These are phyloP conservation scores for Mormyrus proboscirostris DNA, from an alignment of 2,797 vertebrate genomes.

Conservation along the genomic window DNA sequence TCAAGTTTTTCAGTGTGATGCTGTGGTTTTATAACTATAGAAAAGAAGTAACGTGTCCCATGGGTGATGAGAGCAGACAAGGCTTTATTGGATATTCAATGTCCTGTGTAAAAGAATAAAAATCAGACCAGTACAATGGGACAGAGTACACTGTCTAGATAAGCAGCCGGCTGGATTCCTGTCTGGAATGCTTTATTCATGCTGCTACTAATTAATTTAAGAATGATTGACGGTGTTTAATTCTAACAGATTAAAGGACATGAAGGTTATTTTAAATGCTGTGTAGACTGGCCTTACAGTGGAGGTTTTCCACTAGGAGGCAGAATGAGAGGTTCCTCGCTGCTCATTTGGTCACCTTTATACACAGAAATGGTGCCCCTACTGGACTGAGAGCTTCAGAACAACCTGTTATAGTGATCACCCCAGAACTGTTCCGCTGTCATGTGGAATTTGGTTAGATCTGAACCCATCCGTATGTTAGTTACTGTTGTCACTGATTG, in stretches of 20 bases:
- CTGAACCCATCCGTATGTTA: neutral
- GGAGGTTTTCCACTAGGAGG: conserved; percentile 43
- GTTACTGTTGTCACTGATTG: neutral
- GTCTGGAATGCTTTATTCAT: conserved; percentile 14
- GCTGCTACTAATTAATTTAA: conserved; percentile 26
- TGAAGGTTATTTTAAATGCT: conserved; percentile 16
- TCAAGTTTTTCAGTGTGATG: neutral
- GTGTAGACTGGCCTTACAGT: conserved; percentile 4
- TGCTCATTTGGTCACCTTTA: neutral
- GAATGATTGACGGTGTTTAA: conserved; percentile 24
- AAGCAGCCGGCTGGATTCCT: neutral
- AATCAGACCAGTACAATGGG: neutral
- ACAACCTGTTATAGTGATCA: neutral
- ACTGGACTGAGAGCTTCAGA: neutral
- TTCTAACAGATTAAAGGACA: conserved; percentile 19
- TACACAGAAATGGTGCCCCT: neutral
- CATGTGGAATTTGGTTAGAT: neutral
- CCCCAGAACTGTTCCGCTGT: neutral
- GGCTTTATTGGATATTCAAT: neutral
- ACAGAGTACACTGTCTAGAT: conserved; percentile 6
- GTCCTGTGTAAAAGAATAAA: neutral
- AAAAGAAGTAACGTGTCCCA: neutral
- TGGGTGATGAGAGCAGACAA: conserved; percentile 14
- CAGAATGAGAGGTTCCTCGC: conserved; percentile 31
- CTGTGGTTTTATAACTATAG: neutral